Percentiles rank a stretch among this genome's conserved stretches.
phyloP scores from a whole-genome alignment of 2,113 vertebrate genomes.

The Hippocampus barbouri region DNA sequence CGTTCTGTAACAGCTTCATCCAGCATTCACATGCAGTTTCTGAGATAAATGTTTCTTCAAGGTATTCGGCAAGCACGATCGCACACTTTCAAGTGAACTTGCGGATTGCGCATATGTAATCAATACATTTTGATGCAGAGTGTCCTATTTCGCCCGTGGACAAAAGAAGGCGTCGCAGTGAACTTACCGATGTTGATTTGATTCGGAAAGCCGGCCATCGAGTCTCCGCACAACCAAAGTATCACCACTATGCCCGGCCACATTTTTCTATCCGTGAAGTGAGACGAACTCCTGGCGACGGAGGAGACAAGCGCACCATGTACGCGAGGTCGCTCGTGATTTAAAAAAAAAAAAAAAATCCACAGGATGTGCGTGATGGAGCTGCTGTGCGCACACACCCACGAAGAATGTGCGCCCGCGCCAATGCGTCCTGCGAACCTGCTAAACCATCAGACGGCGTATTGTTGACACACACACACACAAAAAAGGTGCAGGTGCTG shows the following conservation, averaged over 20 bases:
- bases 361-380: conserved; percentile 60
- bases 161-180: conserved; percentile 4
- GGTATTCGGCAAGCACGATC: not conserved
- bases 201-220: conserved; percentile 89
- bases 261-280: conserved; percentile 81
- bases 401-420: conserved; percentile 44
- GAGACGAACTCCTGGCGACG: conserved; percentile 77
- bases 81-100: conserved; percentile 39
- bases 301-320: conserved; percentile 69
- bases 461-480: conserved; percentile 69
- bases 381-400: conserved; percentile 57
- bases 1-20: not conserved
- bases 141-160: conserved; percentile 19
- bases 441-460: conserved; percentile 51
- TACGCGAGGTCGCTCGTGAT: conserved; percentile 65
- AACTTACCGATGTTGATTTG: conserved; percentile 97
- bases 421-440: conserved; percentile 59
- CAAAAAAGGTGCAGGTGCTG: conserved; percentile 67
- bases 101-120: conserved; percentile 18
- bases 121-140: conserved; percentile 4
- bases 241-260: conserved; percentile 71
- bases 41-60: not conserved
- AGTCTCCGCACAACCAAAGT: conserved; percentile 75
- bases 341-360: conserved; percentile 64
- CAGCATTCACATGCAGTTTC: not conserved